These are phyloP conservation scores for Zeugodacus cucurbitae DNA, from an alignment of 1,140 invertebrate species.

Conservation along the genomic window DNA sequence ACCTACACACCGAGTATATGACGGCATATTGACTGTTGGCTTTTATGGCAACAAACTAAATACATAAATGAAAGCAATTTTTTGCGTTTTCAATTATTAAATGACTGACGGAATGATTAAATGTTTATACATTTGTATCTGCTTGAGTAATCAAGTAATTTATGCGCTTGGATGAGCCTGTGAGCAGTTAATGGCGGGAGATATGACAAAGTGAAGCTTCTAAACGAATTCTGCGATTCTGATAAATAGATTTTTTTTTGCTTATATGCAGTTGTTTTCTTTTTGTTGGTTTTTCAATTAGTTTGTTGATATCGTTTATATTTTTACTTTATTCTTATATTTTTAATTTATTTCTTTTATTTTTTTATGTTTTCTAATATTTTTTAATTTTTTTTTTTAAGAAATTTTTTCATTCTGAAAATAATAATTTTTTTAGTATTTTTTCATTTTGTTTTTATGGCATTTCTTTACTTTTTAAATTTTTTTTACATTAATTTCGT, in stretches of 20 bases:
- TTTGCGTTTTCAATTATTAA: not conserved
- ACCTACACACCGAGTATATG: not conserved
- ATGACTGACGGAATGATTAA: not conserved
- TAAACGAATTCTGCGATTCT: not conserved
- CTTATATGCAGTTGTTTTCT: not conserved
- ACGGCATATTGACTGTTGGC: not conserved
- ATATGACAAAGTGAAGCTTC: not conserved
- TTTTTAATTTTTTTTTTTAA: not conserved
- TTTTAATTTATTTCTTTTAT: too few relatives aligned
- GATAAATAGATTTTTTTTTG: not conserved
- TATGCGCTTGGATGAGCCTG: not conserved
- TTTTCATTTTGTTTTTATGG: too few relatives aligned
- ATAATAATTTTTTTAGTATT: too few relatives aligned
- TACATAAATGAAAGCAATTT: constrained; percentile 16
- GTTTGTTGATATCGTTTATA: not conserved
- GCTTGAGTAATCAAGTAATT: not conserved
- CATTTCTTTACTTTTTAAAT: not conserved
- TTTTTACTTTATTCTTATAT: not conserved
- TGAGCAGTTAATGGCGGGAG: not conserved
- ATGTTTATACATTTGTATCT: not conserved
- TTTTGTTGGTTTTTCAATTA: not conserved
- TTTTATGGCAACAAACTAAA: not conserved
- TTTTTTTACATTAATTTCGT: not conserved
- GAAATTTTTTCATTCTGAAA: too few relatives aligned
- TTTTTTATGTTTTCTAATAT: too few relatives aligned